Evolutionary conservation across 2,888 invertebrate species (phyloP).

Genomic region (Nineta flava): DNA sequence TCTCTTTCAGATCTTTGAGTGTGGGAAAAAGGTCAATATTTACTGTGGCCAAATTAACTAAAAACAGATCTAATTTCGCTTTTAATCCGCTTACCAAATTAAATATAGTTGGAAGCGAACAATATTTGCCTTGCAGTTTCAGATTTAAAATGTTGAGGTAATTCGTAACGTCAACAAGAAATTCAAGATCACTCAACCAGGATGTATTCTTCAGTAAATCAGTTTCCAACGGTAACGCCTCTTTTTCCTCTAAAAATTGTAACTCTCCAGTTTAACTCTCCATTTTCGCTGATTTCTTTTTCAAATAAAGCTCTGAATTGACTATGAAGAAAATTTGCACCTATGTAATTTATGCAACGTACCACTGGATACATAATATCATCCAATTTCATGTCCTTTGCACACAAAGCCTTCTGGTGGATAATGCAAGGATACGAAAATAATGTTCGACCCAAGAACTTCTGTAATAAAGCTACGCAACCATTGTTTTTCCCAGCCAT

Average conservation of each 20-base stretch:
- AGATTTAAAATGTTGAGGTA: constrained; percentile 8
- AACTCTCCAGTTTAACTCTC: constrained; percentile 10
- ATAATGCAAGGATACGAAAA: constrained; percentile 12
- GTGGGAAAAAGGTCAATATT: too few relatives aligned
- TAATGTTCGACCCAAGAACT: constrained; percentile 9
- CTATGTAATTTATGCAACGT: constrained; percentile 7
- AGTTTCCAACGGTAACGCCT: constrained; percentile 7
- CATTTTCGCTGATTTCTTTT: constrained; percentile 8
- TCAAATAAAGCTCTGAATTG: constrained; percentile 3
- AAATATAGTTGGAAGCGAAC: constrained; percentile 7
- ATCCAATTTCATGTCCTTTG: constrained; percentile 1
- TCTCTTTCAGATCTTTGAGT: too few relatives aligned
- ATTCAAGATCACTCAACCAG: constrained; percentile 10
- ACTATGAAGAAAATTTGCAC: constrained; percentile 10
- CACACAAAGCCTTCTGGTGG: constrained; percentile 11
- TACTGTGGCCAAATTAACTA: too few relatives aligned
- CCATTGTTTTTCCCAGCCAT: constrained; percentile 10
- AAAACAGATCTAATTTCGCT: neutral
- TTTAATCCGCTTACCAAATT: constrained; percentile 4
- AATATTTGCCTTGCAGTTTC: constrained; percentile 8
- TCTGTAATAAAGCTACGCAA: constrained; percentile 10
- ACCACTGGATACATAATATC: neutral
- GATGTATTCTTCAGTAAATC: constrained; percentile 9
- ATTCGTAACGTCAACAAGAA: constrained; percentile 6
- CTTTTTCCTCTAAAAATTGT: constrained; percentile 7